Evolutionary conservation across 2,888 invertebrate species (phyloP).

Genomic region (Macaria liturata): DNA sequence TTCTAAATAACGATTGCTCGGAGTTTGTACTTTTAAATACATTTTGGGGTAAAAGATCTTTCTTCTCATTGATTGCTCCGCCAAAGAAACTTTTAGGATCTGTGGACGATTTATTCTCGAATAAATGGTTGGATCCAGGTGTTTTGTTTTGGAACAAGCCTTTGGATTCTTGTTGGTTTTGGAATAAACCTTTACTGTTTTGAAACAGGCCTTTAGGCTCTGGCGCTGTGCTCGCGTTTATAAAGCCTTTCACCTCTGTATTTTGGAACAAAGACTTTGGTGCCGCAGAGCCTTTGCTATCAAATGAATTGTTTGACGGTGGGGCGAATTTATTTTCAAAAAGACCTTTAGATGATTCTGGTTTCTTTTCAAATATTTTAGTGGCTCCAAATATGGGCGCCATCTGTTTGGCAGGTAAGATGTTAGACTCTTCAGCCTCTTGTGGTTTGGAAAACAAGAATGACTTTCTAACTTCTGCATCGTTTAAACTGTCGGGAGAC

Average conservation of each 20-base stretch:
- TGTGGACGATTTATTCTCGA: slow-evolving; percentile 7
- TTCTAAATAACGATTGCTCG: slow-evolving; percentile 37
- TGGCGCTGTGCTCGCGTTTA: slow-evolving; percentile 3
- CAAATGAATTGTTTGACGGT: slow-evolving; percentile 1
- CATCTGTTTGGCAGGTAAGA: slow-evolving; percentile 42
- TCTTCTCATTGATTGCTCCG: slow-evolving; percentile 34
- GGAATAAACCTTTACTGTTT: slow-evolving; percentile 6
- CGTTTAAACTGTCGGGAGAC: slow-evolving; percentile 60
- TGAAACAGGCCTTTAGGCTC: slow-evolving; percentile 13
- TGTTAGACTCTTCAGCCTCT: slow-evolving; percentile 42
- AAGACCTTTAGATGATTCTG: background rate
- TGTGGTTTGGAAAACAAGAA: slow-evolving; percentile 74
- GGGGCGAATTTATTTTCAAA: slow-evolving; percentile 7
- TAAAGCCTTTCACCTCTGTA: background rate
- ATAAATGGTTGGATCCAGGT: slow-evolving; percentile 4
- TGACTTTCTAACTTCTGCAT: slow-evolving; percentile 47
- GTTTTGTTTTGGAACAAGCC: slow-evolving; percentile 9
- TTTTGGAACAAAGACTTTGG: slow-evolving; percentile 12
- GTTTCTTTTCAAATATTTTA: slow-evolving; percentile 8
- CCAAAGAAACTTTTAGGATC: slow-evolving; percentile 31
- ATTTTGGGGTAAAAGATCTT: slow-evolving; percentile 39
- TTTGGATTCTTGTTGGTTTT: slow-evolving; percentile 6
- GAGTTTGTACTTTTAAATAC: slow-evolving; percentile 38
- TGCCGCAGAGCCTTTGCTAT: background rate
- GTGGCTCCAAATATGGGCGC: slow-evolving; percentile 34